A percentile compares a stretch with the other conserved stretches of the same genome.
phyloP scores from a whole-genome alignment of 2,888 invertebrate species.

The Brassicogethes aeneus region DNA sequence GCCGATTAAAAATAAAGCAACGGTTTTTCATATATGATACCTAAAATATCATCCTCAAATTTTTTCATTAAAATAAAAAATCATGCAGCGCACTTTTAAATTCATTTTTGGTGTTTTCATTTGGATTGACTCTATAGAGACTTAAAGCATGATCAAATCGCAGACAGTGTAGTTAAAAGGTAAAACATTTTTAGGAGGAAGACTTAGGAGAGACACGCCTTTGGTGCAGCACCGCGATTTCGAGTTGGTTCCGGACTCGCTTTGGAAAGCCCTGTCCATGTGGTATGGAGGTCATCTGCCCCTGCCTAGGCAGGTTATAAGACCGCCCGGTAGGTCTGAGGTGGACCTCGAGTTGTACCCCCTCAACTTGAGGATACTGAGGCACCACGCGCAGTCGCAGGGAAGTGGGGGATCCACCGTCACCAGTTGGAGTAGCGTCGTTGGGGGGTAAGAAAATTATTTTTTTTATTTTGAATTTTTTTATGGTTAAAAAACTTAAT shows the following conservation, averaged over 20 bases:
- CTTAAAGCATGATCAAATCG: too few species aligned
- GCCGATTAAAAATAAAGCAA: too few species aligned
- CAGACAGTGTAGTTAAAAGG: too few species aligned
- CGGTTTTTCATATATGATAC: too few species aligned
- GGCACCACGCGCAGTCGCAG: conserved; percentile 53
- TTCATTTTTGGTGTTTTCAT: too few species aligned
- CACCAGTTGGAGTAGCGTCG: conserved; percentile 33
- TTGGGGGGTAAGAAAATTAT: conserved; percentile 37
- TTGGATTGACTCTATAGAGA: too few species aligned
- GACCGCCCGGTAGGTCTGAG: conserved; percentile 51
- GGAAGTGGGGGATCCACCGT: conserved; percentile 15
- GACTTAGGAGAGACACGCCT: conserved; percentile 63
- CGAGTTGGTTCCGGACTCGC: conserved; percentile 74
- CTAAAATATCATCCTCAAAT: too few species aligned
- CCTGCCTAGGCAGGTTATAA: conserved; percentile 72
- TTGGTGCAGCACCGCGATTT: conserved; percentile 76
- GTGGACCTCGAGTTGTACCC: conserved; percentile 82
- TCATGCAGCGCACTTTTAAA: too few species aligned
- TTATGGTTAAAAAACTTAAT: conserved; percentile 7
- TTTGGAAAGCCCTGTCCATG: conserved; percentile 78
- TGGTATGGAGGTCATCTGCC: conserved; percentile 75
- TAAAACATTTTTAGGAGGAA: conserved; percentile 50
- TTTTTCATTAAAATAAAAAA: too few species aligned
- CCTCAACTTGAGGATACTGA: conserved; percentile 61
- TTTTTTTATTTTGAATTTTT: too few species aligned